These are phyloP conservation scores for Eidolon dupreanum DNA, from an alignment of 2,797 vertebrate genomes.

Conservation along the genomic window DNA sequence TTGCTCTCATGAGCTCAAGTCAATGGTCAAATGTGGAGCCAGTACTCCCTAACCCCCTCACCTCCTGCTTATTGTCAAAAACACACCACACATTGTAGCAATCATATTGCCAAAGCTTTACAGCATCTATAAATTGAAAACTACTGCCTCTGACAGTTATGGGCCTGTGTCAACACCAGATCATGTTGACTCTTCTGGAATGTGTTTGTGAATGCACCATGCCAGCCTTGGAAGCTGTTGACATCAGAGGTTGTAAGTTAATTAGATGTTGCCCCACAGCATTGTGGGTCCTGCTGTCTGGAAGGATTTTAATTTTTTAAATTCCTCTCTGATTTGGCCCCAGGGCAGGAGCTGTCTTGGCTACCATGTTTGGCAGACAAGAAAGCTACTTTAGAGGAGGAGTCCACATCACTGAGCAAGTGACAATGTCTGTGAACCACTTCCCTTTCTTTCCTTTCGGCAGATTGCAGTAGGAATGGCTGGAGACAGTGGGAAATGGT, in stretches of 20 bases:
- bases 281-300: conserved; percentile 57
- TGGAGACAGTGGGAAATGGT: neutral
- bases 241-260: conserved; percentile 69
- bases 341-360: neutral
- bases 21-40: neutral
- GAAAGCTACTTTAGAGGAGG: neutral
- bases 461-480: neutral
- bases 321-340: neutral
- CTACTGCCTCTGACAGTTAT: conserved; percentile 69
- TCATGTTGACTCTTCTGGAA: conserved; percentile 71
- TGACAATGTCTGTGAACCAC: neutral
- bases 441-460: neutral
- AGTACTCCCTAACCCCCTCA: neutral
- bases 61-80: conserved; percentile 73
- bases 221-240: conserved; percentile 66
- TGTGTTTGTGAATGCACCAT: conserved; percentile 63
- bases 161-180: conserved; percentile 73
- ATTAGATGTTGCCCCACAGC: conserved; percentile 62
- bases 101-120: conserved; percentile 71
- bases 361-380: neutral
- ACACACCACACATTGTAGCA: conserved; percentile 66
- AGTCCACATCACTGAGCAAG: neutral
- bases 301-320: neutral
- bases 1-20: conserved; percentile 37
- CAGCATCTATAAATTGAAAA: conserved; percentile 75